These are phyloP conservation scores for Proctacanthus coquilletti DNA, from an alignment of 1,140 invertebrate species.

Conservation along the genomic window DNA sequence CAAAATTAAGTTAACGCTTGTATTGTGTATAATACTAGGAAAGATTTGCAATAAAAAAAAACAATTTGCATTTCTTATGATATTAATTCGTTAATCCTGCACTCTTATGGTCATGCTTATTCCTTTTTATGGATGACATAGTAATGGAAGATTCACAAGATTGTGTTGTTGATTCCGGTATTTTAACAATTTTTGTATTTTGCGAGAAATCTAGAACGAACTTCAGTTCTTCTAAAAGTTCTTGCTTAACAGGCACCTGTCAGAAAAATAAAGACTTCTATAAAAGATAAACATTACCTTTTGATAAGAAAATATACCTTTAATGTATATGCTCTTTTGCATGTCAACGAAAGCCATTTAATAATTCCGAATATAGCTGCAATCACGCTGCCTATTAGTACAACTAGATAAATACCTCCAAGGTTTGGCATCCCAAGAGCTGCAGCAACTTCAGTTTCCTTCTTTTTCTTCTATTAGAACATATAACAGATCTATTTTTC, in stretches of 20 bases:
- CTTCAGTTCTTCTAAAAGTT: constrained; percentile 52
- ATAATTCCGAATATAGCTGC: constrained; percentile 28
- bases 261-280: not conserved
- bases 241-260: constrained; percentile 47
- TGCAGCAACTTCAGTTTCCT: constrained; percentile 18
- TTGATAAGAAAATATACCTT: not conserved
- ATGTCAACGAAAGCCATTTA: constrained; percentile 24
- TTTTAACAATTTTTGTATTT: constrained; percentile 44
- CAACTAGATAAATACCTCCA: constrained; percentile 53
- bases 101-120: no score
- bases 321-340: constrained; percentile 13
- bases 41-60: no score
- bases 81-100: no score
- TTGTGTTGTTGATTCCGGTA: no score
- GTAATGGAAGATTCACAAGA: no score
- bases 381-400: constrained; percentile 35
- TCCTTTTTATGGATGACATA: no score
- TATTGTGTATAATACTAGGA: no score
- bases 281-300: no score
- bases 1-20: no score
- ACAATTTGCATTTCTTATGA: no score
- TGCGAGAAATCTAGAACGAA: constrained; percentile 60
- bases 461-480: no score
- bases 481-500: no score
- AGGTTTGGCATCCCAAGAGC: constrained; percentile 41